Evolutionary conservation across 2,113 vertebrate species (phyloP).

Genomic region (Aphyosemion australe): DNA sequence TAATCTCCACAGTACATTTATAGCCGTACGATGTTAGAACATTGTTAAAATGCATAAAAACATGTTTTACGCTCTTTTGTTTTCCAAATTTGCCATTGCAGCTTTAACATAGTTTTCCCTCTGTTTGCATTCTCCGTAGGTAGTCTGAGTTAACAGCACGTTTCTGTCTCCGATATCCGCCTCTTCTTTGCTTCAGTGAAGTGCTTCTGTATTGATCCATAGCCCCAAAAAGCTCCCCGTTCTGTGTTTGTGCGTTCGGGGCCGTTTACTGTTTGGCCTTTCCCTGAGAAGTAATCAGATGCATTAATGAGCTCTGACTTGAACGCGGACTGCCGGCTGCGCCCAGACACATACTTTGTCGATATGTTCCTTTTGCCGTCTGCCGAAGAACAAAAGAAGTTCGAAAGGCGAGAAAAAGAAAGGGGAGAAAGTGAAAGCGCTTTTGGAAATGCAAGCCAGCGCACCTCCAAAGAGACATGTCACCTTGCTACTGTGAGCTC

Average conservation of each 20-base stretch:
- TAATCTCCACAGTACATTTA: too few species aligned
- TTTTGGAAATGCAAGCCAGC: slow-evolving; percentile 52
- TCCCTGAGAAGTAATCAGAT: slow-evolving; percentile 63
- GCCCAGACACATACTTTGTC: slow-evolving; percentile 67
- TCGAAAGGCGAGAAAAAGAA: slow-evolving; percentile 35
- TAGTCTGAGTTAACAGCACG: slow-evolving; percentile 27
- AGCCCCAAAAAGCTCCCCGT: slow-evolving; percentile 48
- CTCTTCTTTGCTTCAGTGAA: slow-evolving; percentile 55
- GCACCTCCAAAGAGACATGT: slow-evolving; percentile 39
- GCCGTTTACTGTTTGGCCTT: slow-evolving; percentile 42
- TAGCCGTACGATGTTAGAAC: too few species aligned
- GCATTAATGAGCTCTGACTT: slow-evolving; percentile 72
- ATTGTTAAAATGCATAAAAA: too few species aligned
- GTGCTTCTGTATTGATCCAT: slow-evolving; percentile 61
- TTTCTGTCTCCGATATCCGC: slow-evolving; percentile 41
- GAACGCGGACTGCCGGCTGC: slow-evolving; percentile 56
- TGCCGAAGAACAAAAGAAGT: slow-evolving; percentile 61
- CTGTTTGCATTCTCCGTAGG: slow-evolving; percentile 41
- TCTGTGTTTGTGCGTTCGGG: slow-evolving; percentile 9
- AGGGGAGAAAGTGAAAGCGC: slow-evolving; percentile 24
- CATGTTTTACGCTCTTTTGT: too few species aligned
- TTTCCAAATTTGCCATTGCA: too few species aligned
- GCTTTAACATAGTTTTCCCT: slow-evolving; percentile 6
- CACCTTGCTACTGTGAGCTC: slow-evolving; percentile 41
- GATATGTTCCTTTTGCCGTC: slow-evolving; percentile 56